A percentile compares a stretch with the other conserved stretches of the same genome.
Conservation (phyloP, 2,888 invertebrate genomes). For the Glaucopsyche alexis region DNA sequence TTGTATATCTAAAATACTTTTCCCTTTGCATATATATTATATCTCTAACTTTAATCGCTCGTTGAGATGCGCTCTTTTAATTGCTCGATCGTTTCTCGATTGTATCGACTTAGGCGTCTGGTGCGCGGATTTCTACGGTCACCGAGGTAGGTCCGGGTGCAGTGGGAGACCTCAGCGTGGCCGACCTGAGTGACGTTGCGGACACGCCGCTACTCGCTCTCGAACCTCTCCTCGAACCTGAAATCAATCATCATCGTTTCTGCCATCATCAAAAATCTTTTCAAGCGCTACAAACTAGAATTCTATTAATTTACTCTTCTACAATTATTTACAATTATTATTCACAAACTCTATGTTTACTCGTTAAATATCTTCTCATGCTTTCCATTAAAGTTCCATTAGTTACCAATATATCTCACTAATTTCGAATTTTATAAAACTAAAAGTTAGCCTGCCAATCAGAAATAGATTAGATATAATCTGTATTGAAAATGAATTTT, state of each 20-base stretch:
- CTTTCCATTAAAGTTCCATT: not conserved
- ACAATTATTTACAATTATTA: not conserved
- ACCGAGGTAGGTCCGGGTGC: constrained; percentile 77
- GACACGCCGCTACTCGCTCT: constrained; percentile 89
- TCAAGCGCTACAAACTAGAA: not conserved
- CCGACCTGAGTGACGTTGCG: constrained; percentile 85
- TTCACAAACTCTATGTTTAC: constrained; percentile 5
- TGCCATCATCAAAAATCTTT: not conserved
- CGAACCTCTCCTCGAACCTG: constrained; percentile 84
- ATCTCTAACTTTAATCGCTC: not conserved
- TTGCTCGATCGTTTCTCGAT: constrained; percentile 7
- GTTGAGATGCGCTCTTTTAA: not conserved
- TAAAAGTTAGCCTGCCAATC: not conserved
- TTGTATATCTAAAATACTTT: constrained; percentile 28
- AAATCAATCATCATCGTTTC: constrained; percentile 37
- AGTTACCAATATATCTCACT: not conserved
- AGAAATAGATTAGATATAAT: not conserved
- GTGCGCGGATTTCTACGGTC: constrained; percentile 88
- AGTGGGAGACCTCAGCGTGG: constrained; percentile 71
- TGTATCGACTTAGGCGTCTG: constrained; percentile 48
- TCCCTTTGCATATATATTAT: constrained; percentile 29
- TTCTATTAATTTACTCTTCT: not conserved
- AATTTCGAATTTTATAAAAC: not conserved
- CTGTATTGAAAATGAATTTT: not conserved
- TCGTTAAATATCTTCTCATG: not conserved